Base-by-base conservation (phyloP, 2,888 invertebrate species). In the Nymphalis polychloros region DNA sequence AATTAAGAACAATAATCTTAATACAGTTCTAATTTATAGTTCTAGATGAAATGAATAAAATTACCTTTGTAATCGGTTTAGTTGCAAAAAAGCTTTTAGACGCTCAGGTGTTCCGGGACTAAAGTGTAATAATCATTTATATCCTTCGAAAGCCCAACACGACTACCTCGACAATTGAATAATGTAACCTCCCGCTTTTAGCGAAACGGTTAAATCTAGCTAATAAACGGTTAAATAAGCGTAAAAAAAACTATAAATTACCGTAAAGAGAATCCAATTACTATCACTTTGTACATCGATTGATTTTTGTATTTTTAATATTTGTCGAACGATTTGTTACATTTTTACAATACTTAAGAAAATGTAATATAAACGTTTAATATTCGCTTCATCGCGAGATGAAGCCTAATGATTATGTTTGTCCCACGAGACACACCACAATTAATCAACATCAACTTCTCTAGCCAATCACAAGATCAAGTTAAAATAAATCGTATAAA, bases 61-160 rank as follows among this genome's bases (percentile, higher is more conserved):
- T 67, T 59, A 63, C 63, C 65, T 48, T 63, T 53, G 65, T 71
- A 71, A 68, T 71, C 71, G 67, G 71, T 60, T 71, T 63, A 60
- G 65, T 63, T 68, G 63, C 52, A 71, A 71, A 71, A 71, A 71
- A 69, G 71, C 71, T 69, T 71, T 71, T 69, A 71, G 71, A 69
- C 61, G 71, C 71, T 69, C 71, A 71, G 71, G 71, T 71, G 71
- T 69, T 62, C 67, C 57, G 71, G 69, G 71, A 71, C 67, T 67
- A 69, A 64, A 67, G 64, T 52, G 71, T 71, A 71, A 69, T 69
- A 67, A 69, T 71, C 71, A 71, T 71, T 71, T 71, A 71, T 71
- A 71, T 64, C 69, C 61, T 71, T 67, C 69, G 67, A 71, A 57
- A 59, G 53, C 67, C 67, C 67, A 71, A 69, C 69, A 71, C 59